Conservation (phyloP, 2,888 invertebrate species). For the Ceramica pisi region DNA sequence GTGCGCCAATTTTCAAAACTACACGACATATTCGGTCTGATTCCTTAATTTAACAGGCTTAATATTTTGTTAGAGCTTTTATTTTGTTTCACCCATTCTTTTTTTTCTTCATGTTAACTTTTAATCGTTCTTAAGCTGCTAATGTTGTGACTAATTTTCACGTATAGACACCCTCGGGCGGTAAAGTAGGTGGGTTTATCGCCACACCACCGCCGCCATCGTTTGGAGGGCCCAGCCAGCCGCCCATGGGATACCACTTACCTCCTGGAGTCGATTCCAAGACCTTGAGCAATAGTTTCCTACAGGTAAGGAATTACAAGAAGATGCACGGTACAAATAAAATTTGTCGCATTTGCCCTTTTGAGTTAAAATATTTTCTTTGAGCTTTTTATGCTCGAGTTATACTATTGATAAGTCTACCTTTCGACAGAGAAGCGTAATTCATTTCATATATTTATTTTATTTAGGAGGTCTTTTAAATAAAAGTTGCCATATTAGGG, state of each 20-base stretch:
- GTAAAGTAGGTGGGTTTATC: slow-evolving; percentile 85
- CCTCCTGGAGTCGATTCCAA: slow-evolving; percentile 92
- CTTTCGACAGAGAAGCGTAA: no score
- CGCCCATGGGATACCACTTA: slow-evolving; percentile 92
- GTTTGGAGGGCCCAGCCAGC: slow-evolving; percentile 79
- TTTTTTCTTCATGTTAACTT: neutral
- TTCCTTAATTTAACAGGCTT: no score
- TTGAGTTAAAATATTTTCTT: no score
- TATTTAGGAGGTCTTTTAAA: no score
- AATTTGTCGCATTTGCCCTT: neutral
- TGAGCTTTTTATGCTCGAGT: no score
- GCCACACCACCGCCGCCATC: slow-evolving; percentile 77
- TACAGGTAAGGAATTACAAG: slow-evolving; percentile 82
- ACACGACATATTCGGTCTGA: no score
- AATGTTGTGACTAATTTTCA: slow-evolving; percentile 41
- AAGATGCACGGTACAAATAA: neutral
- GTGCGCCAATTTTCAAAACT: no score
- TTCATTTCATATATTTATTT: no score
- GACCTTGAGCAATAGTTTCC: slow-evolving; percentile 92
- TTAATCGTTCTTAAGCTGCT: neutral
- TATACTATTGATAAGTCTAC: no score
- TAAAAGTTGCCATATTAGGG: no score
- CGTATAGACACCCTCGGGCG: slow-evolving; percentile 83
- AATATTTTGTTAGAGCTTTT: neutral
- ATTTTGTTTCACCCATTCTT: neutral